A percentile compares a stretch with the other conserved stretches of the same genome.
Evolutionary conservation across 1,140 invertebrate species (phyloP).

Genomic region (Neuroterus valhalla): DNA sequence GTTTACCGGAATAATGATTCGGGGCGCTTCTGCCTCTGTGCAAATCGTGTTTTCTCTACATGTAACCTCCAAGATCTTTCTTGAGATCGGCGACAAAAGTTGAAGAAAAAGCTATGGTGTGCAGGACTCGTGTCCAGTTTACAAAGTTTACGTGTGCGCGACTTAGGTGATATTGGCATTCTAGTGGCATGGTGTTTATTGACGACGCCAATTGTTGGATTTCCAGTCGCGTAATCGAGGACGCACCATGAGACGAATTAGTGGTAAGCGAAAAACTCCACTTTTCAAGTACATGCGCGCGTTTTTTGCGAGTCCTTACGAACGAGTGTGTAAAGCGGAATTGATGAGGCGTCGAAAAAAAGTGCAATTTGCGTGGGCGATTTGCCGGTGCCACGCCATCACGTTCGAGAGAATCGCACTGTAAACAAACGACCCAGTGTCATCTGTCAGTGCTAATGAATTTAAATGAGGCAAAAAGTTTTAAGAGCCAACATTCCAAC

Average conservation of each 20-base stretch:
- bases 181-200: constrained; percentile 61
- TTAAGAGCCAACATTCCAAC: constrained; percentile 7
- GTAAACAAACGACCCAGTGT: constrained; percentile 28
- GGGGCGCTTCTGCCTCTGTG: not conserved
- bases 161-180: constrained; percentile 50
- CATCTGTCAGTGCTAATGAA: constrained; percentile 9
- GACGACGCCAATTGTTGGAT: constrained; percentile 37
- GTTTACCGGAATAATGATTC: constrained; percentile 14
- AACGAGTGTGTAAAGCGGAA: constrained; percentile 13
- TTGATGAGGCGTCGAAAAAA: constrained; percentile 24
- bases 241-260: constrained; percentile 67
- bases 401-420: constrained; percentile 19
- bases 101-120: constrained; percentile 39
- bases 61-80: constrained; percentile 11
- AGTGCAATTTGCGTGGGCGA: constrained; percentile 6
- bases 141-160: constrained; percentile 36
- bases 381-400: constrained; percentile 24
- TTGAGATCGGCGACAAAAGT: not conserved
- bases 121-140: constrained; percentile 39
- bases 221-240: constrained; percentile 49
- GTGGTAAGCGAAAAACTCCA: constrained; percentile 60
- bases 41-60: not conserved
- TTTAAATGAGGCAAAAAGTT: constrained; percentile 5
- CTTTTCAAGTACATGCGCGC: not conserved
- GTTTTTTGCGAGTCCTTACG: not conserved